Conservation (phyloP, 1,140 invertebrate genomes). For the Drosophila tristis region DNA sequence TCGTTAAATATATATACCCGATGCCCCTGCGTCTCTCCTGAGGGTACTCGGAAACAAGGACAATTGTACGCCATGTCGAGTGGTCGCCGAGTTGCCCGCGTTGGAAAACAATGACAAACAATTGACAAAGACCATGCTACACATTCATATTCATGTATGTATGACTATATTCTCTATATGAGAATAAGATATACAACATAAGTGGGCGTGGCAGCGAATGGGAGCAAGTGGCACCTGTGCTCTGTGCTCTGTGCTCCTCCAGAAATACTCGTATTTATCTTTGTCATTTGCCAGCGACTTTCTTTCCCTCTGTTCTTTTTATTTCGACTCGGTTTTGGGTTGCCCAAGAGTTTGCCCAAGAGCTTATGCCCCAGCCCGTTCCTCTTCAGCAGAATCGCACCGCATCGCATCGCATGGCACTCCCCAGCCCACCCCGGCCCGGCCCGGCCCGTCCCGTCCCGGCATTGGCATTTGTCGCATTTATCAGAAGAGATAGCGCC, state of each 20-base stretch:
- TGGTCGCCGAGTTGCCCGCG: slow-evolving; percentile 62
- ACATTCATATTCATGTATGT: neutral
- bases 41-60: slow-evolving; percentile 64
- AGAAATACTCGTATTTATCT: slow-evolving; percentile 55
- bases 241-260: slow-evolving; percentile 32
- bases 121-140: slow-evolving; percentile 52
- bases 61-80: slow-evolving; percentile 63
- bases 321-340: slow-evolving; percentile 9
- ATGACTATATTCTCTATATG: neutral
- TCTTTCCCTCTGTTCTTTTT: slow-evolving; percentile 7
- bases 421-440: too few species aligned
- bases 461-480: neutral
- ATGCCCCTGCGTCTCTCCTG: too few species aligned
- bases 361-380: slow-evolving; percentile 1
- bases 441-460: too few species aligned
- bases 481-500: slow-evolving; percentile 27
- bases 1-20: neutral
- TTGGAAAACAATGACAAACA: slow-evolving; percentile 69
- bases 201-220: slow-evolving; percentile 29
- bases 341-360: slow-evolving; percentile 40
- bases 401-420: neutral
- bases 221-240: slow-evolving; percentile 72
- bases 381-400: neutral
- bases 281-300: slow-evolving; percentile 63
- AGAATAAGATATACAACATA: neutral